phyloP scores from a whole-genome alignment of 2,888 invertebrate genomes.

The Crepidodera aurea region DNA sequence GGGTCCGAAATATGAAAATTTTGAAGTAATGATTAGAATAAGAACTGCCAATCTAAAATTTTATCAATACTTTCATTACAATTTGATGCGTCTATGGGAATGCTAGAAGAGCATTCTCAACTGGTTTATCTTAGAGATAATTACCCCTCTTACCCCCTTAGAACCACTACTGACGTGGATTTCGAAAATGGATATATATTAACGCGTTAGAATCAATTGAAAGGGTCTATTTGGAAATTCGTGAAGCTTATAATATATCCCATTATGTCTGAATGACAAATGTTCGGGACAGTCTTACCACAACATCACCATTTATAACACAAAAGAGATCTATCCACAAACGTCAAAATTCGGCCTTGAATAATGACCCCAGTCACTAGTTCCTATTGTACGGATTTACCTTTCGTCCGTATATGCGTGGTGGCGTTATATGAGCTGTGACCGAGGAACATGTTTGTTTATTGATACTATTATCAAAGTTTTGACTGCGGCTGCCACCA shows the following conservation, averaged over 20 bases:
- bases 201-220: slow-evolving; percentile 1
- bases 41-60: too few species aligned
- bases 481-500: slow-evolving; percentile 23
- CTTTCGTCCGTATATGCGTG: too few species aligned
- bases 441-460: slow-evolving; percentile 37
- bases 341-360: slow-evolving; percentile 55
- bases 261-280: slow-evolving; percentile 34
- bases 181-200: slow-evolving; percentile 8
- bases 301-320: slow-evolving; percentile 35
- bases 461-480: slow-evolving; percentile 20
- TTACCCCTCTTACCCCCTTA: too few species aligned
- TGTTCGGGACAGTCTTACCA: slow-evolving; percentile 38
- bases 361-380: slow-evolving; percentile 58
- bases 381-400: slow-evolving; percentile 53
- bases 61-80: too few species aligned
- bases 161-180: background rate
- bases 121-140: too few species aligned
- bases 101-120: too few species aligned
- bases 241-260: slow-evolving; percentile 28
- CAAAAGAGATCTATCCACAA: slow-evolving; percentile 54
- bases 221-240: slow-evolving; percentile 21
- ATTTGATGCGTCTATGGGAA: too few species aligned
- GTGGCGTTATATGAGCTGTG: slow-evolving; percentile 33
- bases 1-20: too few species aligned
- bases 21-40: too few species aligned